phyloP scores from a whole-genome alignment of 2,888 invertebrate species.

The Tipula vernalis region DNA sequence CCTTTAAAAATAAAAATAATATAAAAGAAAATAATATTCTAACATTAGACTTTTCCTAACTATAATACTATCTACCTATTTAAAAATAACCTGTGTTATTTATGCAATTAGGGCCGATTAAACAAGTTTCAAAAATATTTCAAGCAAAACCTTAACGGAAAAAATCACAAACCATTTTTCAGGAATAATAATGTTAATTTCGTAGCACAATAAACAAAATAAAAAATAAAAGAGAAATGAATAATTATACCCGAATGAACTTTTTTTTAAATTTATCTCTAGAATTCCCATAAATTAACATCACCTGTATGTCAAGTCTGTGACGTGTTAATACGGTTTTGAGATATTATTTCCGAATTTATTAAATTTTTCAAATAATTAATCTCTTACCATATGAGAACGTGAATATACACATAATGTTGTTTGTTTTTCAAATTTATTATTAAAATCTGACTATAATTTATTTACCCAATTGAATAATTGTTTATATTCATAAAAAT shows the following conservation, averaged over 20 bases:
- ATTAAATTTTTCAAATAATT: neutral
- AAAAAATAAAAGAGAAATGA: neutral
- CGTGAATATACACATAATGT: neutral
- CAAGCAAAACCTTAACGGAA: neutral
- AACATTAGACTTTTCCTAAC: too few relatives aligned
- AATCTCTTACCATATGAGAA: neutral
- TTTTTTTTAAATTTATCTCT: neutral
- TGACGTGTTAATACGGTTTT: neutral
- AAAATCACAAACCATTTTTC: neutral
- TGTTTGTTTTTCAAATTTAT: neutral
- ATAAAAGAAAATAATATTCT: too few relatives aligned
- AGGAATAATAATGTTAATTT: neutral
- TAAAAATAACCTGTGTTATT: too few relatives aligned
- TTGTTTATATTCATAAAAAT: neutral
- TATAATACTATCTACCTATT: too few relatives aligned
- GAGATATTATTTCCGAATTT: neutral
- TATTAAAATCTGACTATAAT: neutral
- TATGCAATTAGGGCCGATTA: too few relatives aligned
- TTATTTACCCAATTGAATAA: neutral
- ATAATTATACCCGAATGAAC: neutral
- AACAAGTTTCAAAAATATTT: too few relatives aligned
- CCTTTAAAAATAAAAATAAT: too few relatives aligned
- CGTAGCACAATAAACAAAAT: neutral
- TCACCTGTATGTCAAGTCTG: neutral
- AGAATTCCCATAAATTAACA: neutral